A percentile compares a stretch with the other conserved stretches of the same genome.
Conservation (phyloP, 2,797 vertebrate genomes). For the Acropternis orthonyx region DNA sequence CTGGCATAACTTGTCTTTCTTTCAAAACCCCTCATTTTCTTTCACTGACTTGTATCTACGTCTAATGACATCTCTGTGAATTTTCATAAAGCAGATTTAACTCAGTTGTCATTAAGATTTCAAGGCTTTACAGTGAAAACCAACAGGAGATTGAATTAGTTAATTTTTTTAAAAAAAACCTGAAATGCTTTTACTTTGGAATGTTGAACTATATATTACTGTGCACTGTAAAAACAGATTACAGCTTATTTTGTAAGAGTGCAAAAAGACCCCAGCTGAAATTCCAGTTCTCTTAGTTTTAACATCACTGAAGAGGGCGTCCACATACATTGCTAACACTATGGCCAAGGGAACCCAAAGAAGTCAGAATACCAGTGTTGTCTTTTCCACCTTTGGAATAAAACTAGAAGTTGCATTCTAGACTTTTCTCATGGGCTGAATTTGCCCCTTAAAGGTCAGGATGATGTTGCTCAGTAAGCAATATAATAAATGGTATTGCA, state of each 20-base stretch:
- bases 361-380: background rate
- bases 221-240: background rate
- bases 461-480: background rate
- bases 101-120: background rate
- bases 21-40: background rate
- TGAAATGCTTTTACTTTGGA: background rate
- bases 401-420: background rate
- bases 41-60: background rate
- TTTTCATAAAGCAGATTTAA: background rate
- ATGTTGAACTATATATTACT: background rate
- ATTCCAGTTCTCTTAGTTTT: background rate
- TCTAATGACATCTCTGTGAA: background rate
- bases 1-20: background rate
- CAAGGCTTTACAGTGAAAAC: background rate
- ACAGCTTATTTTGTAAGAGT: background rate
- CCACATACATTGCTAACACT: background rate
- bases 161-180: background rate
- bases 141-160: background rate
- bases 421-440: background rate
- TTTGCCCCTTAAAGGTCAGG: background rate
- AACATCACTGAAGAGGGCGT: background rate
- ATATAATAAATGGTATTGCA: background rate
- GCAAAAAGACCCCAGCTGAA: background rate
- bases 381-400: background rate
- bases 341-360: background rate